A percentile compares a stretch with the other conserved stretches of the same genome.
These are phyloP conservation scores for Phaenicophaeus curvirostris DNA, from an alignment of 2,797 vertebrate species.

Conservation along the genomic window DNA sequence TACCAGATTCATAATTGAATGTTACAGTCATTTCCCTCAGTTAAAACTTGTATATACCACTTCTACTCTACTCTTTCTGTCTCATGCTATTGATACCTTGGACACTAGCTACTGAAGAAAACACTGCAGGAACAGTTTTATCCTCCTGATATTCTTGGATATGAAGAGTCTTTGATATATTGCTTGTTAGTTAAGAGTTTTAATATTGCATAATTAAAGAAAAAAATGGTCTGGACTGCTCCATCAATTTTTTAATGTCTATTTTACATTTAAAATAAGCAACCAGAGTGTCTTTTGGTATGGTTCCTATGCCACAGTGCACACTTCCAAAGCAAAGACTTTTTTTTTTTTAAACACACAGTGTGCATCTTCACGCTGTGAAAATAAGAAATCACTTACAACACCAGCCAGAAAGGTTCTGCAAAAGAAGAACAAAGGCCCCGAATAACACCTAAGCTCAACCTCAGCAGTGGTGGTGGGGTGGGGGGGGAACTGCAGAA, in stretches of 20 bases:
- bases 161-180: neutral
- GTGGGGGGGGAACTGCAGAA: neutral
- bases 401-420: neutral
- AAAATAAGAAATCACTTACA: neutral
- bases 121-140: neutral
- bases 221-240: constrained; percentile 46
- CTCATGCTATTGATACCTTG: neutral
- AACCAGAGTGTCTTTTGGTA: neutral
- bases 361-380: neutral
- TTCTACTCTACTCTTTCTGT: neutral
- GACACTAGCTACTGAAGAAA: neutral
- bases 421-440: neutral
- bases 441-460: neutral
- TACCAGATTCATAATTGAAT: constrained; percentile 25
- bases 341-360: neutral
- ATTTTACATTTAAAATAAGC: constrained; percentile 40
- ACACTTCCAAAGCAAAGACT: neutral
- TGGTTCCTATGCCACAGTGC: neutral
- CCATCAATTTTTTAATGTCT: neutral
- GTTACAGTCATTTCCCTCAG: constrained; percentile 17
- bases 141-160: neutral
- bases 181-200: constrained; percentile 6
- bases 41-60: neutral
- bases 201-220: neutral
- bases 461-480: neutral